These are phyloP conservation scores for Trichomycterus rosablanca DNA, from an alignment of 2,113 vertebrate species.

Conservation along the genomic window DNA sequence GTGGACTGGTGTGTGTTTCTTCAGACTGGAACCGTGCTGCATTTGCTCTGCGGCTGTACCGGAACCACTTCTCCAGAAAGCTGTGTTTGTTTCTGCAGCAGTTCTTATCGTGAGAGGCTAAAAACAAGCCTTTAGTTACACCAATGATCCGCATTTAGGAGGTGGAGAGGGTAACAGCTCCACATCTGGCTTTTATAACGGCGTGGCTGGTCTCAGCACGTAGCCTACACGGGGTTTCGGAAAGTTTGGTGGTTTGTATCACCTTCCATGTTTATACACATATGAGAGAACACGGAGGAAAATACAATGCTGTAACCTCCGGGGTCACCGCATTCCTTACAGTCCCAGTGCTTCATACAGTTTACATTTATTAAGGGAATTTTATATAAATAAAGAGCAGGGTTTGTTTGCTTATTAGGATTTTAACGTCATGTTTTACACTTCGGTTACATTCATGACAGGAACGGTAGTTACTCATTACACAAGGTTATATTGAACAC, in stretches of 20 bases:
- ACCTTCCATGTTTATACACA: background rate
- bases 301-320: background rate
- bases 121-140: background rate
- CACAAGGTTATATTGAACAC: too few relatives aligned
- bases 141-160: background rate
- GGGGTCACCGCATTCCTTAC: background rate
- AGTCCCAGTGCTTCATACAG: too few relatives aligned
- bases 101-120: background rate
- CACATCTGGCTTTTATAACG: slow-evolving; percentile 57
- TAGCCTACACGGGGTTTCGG: background rate
- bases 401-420: too few relatives aligned
- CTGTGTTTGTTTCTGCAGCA: background rate
- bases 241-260: slow-evolving; percentile 2
- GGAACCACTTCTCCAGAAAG: background rate
- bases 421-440: background rate
- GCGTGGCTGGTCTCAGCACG: slow-evolving; percentile 15
- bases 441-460: background rate
- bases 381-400: too few relatives aligned
- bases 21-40: slow-evolving; percentile 1
- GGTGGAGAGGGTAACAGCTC: slow-evolving; percentile 1
- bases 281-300: slow-evolving; percentile 5
- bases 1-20: background rate
- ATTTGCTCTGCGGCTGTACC: background rate
- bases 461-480: background rate
- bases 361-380: too few relatives aligned